Conservation (phyloP, 2,113 vertebrate species). For the Sylvia atricapilla region DNA sequence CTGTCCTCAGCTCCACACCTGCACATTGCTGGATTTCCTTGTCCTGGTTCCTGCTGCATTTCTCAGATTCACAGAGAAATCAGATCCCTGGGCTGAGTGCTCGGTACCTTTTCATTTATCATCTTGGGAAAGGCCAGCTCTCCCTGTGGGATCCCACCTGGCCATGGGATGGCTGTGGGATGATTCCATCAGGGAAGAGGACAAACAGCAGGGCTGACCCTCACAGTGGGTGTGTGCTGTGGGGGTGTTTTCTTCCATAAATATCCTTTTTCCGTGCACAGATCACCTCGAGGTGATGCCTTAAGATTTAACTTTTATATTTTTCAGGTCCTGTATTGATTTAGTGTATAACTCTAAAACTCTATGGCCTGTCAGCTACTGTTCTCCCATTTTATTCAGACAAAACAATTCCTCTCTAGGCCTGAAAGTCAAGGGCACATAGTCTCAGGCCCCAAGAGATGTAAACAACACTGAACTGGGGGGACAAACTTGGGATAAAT, state of each 20-base stretch:
- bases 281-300: neutral
- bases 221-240: accelerated
- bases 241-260: neutral
- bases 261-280: neutral
- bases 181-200: neutral
- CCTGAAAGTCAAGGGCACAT: neutral
- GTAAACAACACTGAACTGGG: neutral
- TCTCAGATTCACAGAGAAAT: neutral
- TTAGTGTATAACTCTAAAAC: neutral
- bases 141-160: neutral
- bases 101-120: neutral
- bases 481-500: neutral
- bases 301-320: neutral
- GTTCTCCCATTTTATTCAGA: neutral
- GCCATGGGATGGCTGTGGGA: neutral
- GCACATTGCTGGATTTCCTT: accelerated
- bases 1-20: neutral
- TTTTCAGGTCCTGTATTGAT: neutral
- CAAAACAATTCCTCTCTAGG: neutral
- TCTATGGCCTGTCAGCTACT: neutral
- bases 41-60: neutral
- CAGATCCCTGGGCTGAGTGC: neutral
- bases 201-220: neutral
- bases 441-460: neutral
- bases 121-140: neutral